Percentiles rank a stretch among this genome's conserved stretches.
Evolutionary conservation across 2,797 vertebrate species (phyloP).

Genomic region (Octomys mimax): DNA sequence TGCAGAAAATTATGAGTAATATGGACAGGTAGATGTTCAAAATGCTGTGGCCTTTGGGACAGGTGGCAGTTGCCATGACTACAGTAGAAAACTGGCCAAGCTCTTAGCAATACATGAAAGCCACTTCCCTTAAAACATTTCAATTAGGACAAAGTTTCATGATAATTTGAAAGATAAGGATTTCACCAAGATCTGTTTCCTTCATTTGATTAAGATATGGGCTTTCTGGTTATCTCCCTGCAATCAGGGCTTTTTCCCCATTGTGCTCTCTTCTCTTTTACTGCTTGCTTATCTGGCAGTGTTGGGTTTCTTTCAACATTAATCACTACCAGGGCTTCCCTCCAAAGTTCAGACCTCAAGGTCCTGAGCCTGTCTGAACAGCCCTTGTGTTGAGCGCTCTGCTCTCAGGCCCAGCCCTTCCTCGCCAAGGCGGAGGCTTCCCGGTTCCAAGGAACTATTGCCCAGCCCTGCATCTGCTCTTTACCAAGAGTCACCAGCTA

Average conservation of each 20-base stretch:
- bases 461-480: background rate
- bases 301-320: background rate
- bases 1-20: slow-evolving; percentile 32
- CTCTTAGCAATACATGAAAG: background rate
- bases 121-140: slow-evolving; percentile 45
- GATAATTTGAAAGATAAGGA: slow-evolving; percentile 35
- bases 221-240: background rate
- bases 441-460: background rate
- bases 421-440: background rate
- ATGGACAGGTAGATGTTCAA: slow-evolving; percentile 54
- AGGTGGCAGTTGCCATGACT: slow-evolving; percentile 64
- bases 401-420: background rate
- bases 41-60: background rate
- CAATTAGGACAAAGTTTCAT: slow-evolving; percentile 31
- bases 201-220: slow-evolving; percentile 43
- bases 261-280: background rate
- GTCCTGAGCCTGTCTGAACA: background rate
- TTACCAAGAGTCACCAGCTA: background rate
- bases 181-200: background rate
- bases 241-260: background rate
- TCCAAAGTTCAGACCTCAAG: background rate
- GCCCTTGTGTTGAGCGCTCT: background rate
- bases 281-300: background rate
- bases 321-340: background rate
- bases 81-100: background rate